phyloP scores from a whole-genome alignment of 23 tunicate genomes.

The Phallusia fumigata region DNA sequence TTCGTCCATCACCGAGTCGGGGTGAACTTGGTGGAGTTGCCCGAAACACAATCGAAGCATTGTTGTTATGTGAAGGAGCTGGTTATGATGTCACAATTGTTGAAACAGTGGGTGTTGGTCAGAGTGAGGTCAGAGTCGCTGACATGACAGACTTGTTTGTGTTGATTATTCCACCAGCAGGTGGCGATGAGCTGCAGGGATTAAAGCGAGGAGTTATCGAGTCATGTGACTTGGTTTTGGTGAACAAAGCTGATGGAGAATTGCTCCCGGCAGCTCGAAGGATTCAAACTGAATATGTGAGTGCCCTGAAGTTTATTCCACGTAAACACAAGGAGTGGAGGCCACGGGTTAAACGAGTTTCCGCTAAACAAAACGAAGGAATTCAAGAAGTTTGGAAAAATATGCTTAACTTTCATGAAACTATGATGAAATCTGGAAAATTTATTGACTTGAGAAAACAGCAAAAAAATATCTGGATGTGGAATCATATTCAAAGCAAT shows the following conservation, averaged over 20 bases:
- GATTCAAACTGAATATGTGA: conserved; percentile 89
- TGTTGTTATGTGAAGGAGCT: conserved; percentile 84
- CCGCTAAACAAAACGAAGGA: conserved; percentile 55
- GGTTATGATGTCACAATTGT: conserved; percentile 93
- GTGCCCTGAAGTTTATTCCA: conserved; percentile 95
- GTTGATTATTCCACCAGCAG: conserved; percentile 96
- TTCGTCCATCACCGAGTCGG: conserved; percentile 87
- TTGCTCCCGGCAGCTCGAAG: conserved; percentile 87
- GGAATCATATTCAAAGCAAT: conserved; percentile 72
- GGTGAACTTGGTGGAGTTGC: conserved; percentile 97
- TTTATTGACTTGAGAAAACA: conserved; percentile 37
- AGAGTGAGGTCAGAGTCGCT: conserved; percentile 89
- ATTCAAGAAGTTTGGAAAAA: conserved; percentile 57
- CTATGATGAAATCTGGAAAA: conserved; percentile 34
- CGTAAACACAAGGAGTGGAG: conserved; percentile 80
- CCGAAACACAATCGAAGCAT: conserved; percentile 91
- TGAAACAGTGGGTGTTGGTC: conserved; percentile 99
- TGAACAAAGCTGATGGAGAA: conserved; percentile 97
- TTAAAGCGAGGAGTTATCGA: conserved; percentile 96
- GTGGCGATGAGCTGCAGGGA: conserved; percentile 98
- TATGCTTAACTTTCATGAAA: conserved; percentile 41
- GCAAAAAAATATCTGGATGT: conserved; percentile 84
- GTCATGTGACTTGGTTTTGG: conserved; percentile 81
- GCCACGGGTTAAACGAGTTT: conserved; percentile 78
- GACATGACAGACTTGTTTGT: conserved; percentile 94